These are phyloP conservation scores for Limnephilus marmoratus DNA, from an alignment of 2,888 invertebrate genomes.

Conservation along the genomic window DNA sequence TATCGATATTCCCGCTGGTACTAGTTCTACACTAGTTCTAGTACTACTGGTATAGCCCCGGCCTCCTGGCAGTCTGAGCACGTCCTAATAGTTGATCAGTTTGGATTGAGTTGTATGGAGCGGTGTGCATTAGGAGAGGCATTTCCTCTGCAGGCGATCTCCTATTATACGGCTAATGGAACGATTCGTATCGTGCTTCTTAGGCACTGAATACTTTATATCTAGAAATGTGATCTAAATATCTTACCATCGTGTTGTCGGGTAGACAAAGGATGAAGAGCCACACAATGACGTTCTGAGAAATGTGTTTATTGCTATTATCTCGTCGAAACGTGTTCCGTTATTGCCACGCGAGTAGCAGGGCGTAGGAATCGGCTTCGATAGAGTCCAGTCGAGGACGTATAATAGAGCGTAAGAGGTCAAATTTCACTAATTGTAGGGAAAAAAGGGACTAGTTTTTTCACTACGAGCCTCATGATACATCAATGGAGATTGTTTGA, in stretches of 20 bases:
- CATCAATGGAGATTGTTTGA: too few relatives aligned
- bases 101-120: slow-evolving; percentile 42
- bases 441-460: too few relatives aligned
- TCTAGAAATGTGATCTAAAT: not conserved
- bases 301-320: too few relatives aligned
- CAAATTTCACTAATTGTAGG: too few relatives aligned
- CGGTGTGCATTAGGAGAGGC: slow-evolving; percentile 20
- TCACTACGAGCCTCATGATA: too few relatives aligned
- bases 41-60: not conserved
- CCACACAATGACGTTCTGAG: too few relatives aligned
- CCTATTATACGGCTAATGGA: not conserved
- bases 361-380: too few relatives aligned
- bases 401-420: too few relatives aligned
- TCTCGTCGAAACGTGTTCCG: too few relatives aligned
- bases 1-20: not conserved
- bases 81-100: slow-evolving; percentile 46
- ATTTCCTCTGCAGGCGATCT: slow-evolving; percentile 1
- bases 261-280: not conserved
- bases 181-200: not conserved
- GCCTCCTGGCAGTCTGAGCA: slow-evolving; percentile 18
- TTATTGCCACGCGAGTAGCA: too few relatives aligned
- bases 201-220: not conserved
- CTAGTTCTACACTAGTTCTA: too few relatives aligned
- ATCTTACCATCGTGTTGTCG: not conserved
- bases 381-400: too few relatives aligned